Conservation (phyloP, 2,113 vertebrate species). For the Edolisoma coerulescens region DNA sequence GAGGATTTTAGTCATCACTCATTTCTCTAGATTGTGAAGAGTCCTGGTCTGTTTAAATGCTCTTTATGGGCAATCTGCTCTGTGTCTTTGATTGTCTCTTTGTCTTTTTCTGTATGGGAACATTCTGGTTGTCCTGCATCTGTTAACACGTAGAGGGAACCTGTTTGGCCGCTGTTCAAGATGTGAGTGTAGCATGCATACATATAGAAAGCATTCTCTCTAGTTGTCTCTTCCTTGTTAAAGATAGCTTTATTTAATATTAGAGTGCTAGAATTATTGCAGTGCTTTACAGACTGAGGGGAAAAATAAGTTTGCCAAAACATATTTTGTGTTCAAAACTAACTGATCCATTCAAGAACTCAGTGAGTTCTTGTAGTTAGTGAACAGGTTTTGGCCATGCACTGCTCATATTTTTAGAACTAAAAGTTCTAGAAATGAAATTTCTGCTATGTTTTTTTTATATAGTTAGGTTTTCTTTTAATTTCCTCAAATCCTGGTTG, state of each 20-base stretch:
- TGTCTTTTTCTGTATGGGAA: background rate
- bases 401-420: background rate
- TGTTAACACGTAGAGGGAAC: background rate
- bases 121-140: background rate
- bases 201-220: background rate
- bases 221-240: background rate
- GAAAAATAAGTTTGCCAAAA: background rate
- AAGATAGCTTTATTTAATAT: background rate
- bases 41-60: background rate
- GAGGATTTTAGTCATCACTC: background rate
- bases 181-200: background rate
- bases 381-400: background rate
- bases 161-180: background rate
- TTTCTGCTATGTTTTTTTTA: background rate
- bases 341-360: background rate
- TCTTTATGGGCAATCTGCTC: background rate
- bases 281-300: background rate
- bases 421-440: background rate
- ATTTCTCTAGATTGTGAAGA: background rate
- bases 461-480: fast-evolving
- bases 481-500: background rate
- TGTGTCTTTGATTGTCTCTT: background rate
- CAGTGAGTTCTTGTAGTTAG: background rate
- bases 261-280: background rate
- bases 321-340: background rate